Evolutionary conservation across 2,113 vertebrate species (phyloP), one percentile per base, ranked within the genome.

Genomic region (Machaerirhynchus nigripectus): DNA sequence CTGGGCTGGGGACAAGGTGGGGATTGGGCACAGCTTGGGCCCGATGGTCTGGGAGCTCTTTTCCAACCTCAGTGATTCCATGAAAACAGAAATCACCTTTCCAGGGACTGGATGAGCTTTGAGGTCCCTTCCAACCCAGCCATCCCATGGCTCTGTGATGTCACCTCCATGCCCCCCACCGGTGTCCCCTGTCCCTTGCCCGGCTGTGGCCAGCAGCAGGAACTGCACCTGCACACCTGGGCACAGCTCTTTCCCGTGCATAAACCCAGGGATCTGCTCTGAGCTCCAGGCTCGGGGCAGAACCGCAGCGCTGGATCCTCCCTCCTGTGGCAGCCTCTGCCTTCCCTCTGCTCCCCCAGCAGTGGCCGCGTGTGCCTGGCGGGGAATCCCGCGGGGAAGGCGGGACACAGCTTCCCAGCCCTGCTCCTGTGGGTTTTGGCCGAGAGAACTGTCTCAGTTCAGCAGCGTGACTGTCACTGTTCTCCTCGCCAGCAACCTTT

Each of bases 1-100:
- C 21, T 21, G 35, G 50, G 33, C 33, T 55, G 77, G 50, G 40
- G 27, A 67, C 50, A 67, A 46, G 50, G 42, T 31, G 20, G 35
- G 50, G 2, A 47, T 28, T 0, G 0, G 19, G 60, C 50, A 75
- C 24, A 49, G 3, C 7, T 10, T 6, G 30, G 35, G 30, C 19
- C 5, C 1, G 0, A 20, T 16, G 60, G 13, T 13, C 70, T 24
- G 8, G 15, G 50, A 56, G 21, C 13, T 10, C 21, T 64, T 49
- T 64, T 50, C 35, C 35, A 27, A 13, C 31, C 35, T 64, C 40
- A 30, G 0, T 9, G 26, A 42, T 33, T 26, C 49, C 44, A 7
- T 15, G 16, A 13, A 35, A 70, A 42, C 31, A 52, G 46, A 20
- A 71, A 61, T 60, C 31, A 6, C 24, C 44, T 49, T 59, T n/a